Conservation (phyloP, 2,797 vertebrate species). For the Diceros bicornis region DNA sequence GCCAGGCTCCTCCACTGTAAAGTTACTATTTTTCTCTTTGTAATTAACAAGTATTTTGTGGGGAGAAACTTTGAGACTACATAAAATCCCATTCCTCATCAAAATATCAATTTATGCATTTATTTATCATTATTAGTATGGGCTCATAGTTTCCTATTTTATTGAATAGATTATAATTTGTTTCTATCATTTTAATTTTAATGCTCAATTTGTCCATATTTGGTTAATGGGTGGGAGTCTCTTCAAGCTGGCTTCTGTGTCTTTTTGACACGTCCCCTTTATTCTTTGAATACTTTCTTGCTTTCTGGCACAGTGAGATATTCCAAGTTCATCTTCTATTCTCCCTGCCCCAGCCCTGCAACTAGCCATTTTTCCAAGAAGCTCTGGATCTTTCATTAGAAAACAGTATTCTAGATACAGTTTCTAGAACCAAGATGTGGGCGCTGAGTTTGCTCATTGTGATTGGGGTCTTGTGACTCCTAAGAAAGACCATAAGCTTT, state of each 20-base stretch:
- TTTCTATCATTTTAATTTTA: conserved; percentile 48
- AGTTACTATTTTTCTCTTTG: background rate
- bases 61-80: background rate
- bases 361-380: background rate
- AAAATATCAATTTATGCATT: background rate
- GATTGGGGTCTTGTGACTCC: background rate
- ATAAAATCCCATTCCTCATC: background rate
- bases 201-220: conserved; percentile 10
- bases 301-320: background rate
- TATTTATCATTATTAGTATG: conserved; percentile 4
- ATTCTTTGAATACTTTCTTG: conserved; percentile 17
- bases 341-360: background rate
- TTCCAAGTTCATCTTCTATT: background rate
- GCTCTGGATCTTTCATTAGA: background rate
- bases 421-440: background rate
- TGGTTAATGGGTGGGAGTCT: background rate
- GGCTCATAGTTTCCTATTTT: background rate
- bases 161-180: background rate
- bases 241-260: conserved; percentile 7
- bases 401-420: background rate
- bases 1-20: background rate
- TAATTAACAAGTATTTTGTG: conserved; percentile 30
- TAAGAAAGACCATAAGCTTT: background rate
- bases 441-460: background rate
- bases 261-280: background rate